Base-by-base conservation (phyloP, 2,888 invertebrate genomes). In the Conus canariensis region DNA sequence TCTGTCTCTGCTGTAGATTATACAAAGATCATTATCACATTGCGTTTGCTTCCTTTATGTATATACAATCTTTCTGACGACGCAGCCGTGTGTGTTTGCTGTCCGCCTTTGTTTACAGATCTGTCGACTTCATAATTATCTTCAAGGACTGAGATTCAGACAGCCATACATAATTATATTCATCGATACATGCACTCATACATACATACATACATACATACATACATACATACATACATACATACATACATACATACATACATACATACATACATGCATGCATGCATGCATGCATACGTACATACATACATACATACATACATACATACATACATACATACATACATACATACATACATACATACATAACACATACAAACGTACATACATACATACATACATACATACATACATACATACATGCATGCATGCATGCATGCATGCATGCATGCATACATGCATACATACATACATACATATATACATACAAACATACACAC, bases 311-410 rank as follows among this genome's bases (percentile, higher is more conserved):
- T 45, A 45, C 45, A 45, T 22, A 14, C 22, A 74, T 4, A 74
- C 70, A 74, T 4, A 74, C 70, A 74, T 4, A 74, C 70, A 74
- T 4, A 74, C 70, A 74, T 4, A 74, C 70, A 74, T 1, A 74
- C 70, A 74, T 4, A 74, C 70, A 74, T 4, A 74, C 70, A 74
- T 3, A 74, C 70, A 74, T 2, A 77, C 16, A 77, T 45, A 77
- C 16, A 6, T 45, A 74, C n/a, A 74, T n/a, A 74, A 74, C n/a
- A 19, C 70, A 77, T 30, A 77, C 77, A 77, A n/a, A n/a, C n/a
- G n/a, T 25, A 77, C 80, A 80, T 16, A 45, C 80, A 80, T 45
- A 80, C 80, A 80, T 45, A 45, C 80, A 74, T 74, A 74, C n/a
- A 30, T 30, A 30, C 30, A 30, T 2, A 74, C 2, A 74, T 22